Evolutionary conservation across 2,797 vertebrate genomes (phyloP).

Genomic region (Pteropus rufus): DNA sequence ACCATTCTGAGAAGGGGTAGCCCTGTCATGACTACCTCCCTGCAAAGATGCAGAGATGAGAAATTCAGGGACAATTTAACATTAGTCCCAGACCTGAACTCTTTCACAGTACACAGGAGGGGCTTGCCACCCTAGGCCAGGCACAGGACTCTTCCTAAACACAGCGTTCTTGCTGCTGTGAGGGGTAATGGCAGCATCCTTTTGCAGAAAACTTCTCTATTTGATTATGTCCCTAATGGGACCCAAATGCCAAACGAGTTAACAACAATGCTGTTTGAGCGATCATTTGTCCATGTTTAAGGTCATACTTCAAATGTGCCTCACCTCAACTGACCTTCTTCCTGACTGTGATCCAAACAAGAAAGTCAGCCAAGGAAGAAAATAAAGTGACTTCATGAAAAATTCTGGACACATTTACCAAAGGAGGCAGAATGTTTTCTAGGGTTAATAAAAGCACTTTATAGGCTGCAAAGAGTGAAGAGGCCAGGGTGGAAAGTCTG

Average conservation of each 20-base stretch:
- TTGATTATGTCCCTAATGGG: background rate
- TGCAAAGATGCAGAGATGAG: background rate
- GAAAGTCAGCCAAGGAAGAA: conserved; percentile 61
- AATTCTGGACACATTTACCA: conserved; percentile 70
- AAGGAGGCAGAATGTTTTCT: conserved; percentile 66
- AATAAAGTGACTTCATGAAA: conserved; percentile 73
- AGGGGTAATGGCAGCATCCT: background rate
- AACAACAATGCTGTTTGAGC: background rate
- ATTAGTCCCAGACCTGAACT: background rate
- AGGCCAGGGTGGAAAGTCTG: conserved; percentile 39
- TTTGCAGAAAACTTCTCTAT: background rate
- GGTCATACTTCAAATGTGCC: background rate
- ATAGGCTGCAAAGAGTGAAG: conserved; percentile 52
- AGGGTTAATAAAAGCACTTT: conserved; percentile 55
- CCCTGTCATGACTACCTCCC: accelerated
- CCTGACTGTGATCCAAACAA: conserved; percentile 51
- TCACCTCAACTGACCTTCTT: conserved; percentile 76
- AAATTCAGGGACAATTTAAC: background rate
- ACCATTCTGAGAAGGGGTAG: background rate
- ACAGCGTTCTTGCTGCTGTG: background rate
- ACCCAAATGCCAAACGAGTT: background rate
- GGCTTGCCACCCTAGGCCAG: background rate
- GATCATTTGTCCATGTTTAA: background rate
- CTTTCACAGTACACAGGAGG: background rate
- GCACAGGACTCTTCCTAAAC: background rate